phyloP scores from a whole-genome alignment of 2,113 vertebrate genomes.

The Malurus melanocephalus region DNA sequence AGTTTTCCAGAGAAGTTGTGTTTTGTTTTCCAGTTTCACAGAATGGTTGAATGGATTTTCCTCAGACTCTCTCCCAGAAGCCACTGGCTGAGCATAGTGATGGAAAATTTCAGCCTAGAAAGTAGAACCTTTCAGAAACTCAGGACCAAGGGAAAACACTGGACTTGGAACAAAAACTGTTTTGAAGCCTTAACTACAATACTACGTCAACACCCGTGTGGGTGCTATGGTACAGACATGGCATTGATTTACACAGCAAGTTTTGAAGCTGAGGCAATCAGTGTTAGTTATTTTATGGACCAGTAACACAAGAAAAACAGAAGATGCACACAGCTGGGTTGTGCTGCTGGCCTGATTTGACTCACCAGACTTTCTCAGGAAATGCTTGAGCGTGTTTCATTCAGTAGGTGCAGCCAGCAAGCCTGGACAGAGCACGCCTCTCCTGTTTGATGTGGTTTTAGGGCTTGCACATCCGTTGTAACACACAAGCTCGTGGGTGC shows the following conservation, averaged over 20 bases:
- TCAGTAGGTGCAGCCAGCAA: slow-evolving; percentile 32
- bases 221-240: neutral
- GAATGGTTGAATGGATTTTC: slow-evolving; percentile 25
- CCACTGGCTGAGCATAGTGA: slow-evolving; percentile 28
- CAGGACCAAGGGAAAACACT: slow-evolving; percentile 11
- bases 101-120: slow-evolving; percentile 67
- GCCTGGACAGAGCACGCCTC: slow-evolving; percentile 22
- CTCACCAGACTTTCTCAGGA: slow-evolving; percentile 50
- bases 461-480: neutral
- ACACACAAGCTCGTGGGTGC: neutral
- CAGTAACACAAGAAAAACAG: slow-evolving; percentile 11
- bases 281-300: slow-evolving; percentile 42
- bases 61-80: slow-evolving; percentile 32
- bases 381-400: slow-evolving; percentile 50
- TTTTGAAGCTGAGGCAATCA: neutral
- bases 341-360: slow-evolving; percentile 53
- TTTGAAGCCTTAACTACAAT: slow-evolving; percentile 31
- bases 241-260: neutral
- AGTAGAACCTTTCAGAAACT: slow-evolving; percentile 54
- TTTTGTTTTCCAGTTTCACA: slow-evolving; percentile 43
- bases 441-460: slow-evolving; percentile 41
- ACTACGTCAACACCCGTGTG: neutral
- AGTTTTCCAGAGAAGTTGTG: slow-evolving; percentile 19
- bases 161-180: slow-evolving; percentile 24
- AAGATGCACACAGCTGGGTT: slow-evolving; percentile 7